These are phyloP conservation scores for Morpho achilles DNA, from an alignment of 2,888 invertebrate genomes.

Conservation along the genomic window DNA sequence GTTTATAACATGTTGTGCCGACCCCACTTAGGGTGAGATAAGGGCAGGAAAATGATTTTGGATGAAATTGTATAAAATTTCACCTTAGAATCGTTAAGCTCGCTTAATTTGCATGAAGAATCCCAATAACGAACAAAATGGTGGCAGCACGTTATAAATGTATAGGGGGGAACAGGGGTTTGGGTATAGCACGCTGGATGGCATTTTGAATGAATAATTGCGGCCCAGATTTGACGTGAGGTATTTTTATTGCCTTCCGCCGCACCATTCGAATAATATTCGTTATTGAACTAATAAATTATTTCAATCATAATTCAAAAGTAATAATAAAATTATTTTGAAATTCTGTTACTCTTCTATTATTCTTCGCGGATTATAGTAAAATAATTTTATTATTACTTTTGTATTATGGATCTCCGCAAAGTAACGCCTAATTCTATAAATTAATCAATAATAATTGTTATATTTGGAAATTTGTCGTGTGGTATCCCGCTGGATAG, in stretches of 20 bases:
- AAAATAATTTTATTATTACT: no score
- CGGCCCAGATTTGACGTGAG: slow-evolving; percentile 64
- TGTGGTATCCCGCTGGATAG: no score
- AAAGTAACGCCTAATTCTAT: no score
- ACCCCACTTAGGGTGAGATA: no score
- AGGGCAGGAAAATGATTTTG: not conserved
- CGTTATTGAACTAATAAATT: slow-evolving; percentile 36
- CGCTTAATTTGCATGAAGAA: slow-evolving; percentile 32
- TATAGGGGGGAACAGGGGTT: slow-evolving; percentile 19
- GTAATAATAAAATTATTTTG: no score
- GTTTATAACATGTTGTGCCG: no score
- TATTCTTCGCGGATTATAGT: no score
- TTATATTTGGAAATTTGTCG: not conserved
- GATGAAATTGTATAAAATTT: slow-evolving; percentile 18
- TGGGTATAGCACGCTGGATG: slow-evolving; percentile 43
- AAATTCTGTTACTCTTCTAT: no score
- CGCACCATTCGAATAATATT: slow-evolving; percentile 54
- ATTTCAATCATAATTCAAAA: not conserved
- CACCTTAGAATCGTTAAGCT: slow-evolving; percentile 23
- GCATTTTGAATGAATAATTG: slow-evolving; percentile 71
- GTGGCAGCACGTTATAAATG: slow-evolving; percentile 22
- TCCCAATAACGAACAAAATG: slow-evolving; percentile 29
- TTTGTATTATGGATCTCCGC: no score
- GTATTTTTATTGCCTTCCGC: slow-evolving; percentile 67
- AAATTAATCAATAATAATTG: not conserved